These are phyloP conservation scores for Lasioglossum figueresi DNA, from an alignment of 2,888 invertebrate species.

Conservation along the genomic window DNA sequence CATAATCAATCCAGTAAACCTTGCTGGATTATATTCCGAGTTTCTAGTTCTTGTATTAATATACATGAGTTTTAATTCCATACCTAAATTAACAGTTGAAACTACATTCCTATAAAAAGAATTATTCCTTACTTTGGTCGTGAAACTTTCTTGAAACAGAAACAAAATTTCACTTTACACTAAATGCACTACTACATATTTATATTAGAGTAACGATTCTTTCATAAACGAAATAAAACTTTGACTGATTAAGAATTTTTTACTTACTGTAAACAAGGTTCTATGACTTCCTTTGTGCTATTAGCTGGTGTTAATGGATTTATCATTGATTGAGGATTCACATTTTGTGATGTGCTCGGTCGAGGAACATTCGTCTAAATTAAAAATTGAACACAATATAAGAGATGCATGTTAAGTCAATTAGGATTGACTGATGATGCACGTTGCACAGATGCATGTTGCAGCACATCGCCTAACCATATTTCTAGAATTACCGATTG, in stretches of 20 bases:
- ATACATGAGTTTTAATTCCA: constrained; percentile 89
- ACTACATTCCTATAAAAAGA: constrained; percentile 90
- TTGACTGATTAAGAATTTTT: not conserved
- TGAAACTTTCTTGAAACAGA: not conserved
- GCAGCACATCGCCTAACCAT: constrained; percentile 25
- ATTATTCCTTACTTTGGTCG: not conserved
- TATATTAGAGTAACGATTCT: not conserved
- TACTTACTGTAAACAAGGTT: constrained; percentile 80
- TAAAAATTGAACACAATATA: constrained; percentile 25
- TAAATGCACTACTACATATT: not conserved
- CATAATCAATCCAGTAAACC: constrained; percentile 94
- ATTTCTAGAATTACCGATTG: constrained; percentile 74
- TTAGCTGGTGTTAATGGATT: constrained; percentile 74
- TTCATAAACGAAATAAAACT: not conserved
- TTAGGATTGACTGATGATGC: no score
- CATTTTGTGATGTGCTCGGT: constrained; percentile 77
- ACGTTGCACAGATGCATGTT: no score
- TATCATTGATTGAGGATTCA: constrained; percentile 77
- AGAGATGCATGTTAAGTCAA: not conserved
- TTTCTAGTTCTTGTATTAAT: constrained; percentile 92
- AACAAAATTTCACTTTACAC: not conserved
- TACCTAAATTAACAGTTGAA: constrained; percentile 90
- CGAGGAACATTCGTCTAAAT: constrained; percentile 79
- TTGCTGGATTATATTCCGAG: constrained; percentile 92
- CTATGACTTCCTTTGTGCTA: constrained; percentile 75